Conservation (phyloP, 2,797 vertebrate species). For the Pteropus rufus region DNA sequence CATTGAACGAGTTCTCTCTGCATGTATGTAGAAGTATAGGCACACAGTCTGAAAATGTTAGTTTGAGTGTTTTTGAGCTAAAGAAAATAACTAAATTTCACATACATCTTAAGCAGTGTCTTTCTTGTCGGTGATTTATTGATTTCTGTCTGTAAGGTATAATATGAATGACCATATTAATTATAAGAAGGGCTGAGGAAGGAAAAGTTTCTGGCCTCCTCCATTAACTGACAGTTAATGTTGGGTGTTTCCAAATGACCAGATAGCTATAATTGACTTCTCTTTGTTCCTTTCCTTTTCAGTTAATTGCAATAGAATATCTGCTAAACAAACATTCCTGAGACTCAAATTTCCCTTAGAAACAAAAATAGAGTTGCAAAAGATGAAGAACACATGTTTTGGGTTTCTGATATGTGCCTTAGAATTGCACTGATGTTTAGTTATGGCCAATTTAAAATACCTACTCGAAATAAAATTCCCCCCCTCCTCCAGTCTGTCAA, state of each 20-base stretch:
- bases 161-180: slow-evolving; percentile 56
- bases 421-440: neutral
- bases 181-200: slow-evolving; percentile 34
- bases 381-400: neutral
- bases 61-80: neutral
- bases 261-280: slow-evolving; percentile 12
- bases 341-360: neutral
- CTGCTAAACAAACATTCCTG: slow-evolving; percentile 26
- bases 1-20: neutral
- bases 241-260: slow-evolving; percentile 22
- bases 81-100: slow-evolving; percentile 15
- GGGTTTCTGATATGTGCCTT: neutral
- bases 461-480: neutral
- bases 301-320: slow-evolving; percentile 2
- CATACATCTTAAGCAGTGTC: slow-evolving; percentile 27
- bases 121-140: slow-evolving; percentile 48
- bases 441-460: neutral
- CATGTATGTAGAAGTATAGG: fast-evolving
- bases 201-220: slow-evolving; percentile 54
- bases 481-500: neutral
- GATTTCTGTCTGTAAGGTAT: neutral
- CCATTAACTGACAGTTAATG: slow-evolving; percentile 36
- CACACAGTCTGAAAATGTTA: neutral
- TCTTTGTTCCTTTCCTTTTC: slow-evolving; percentile 1
- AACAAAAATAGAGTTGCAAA: neutral